These are phyloP conservation scores for Seriola rivoliana DNA, from an alignment of 2,113 vertebrate species.

Conservation along the genomic window DNA sequence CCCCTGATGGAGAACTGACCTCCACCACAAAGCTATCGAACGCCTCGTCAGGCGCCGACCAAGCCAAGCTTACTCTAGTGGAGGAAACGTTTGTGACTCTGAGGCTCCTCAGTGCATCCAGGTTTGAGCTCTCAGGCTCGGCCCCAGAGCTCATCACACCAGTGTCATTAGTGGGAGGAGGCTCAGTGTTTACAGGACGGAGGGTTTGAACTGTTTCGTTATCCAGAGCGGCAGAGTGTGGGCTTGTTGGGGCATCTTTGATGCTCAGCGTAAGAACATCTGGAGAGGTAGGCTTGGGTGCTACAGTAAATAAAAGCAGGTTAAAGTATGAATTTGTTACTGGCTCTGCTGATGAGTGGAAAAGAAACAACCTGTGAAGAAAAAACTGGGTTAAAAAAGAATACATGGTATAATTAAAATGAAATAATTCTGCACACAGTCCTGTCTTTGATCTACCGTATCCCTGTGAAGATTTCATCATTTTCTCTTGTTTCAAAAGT, in stretches of 20 bases:
- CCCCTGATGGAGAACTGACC: conserved; percentile 57
- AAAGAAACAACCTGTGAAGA: conserved; percentile 55
- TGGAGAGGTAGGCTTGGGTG: conserved; percentile 73
- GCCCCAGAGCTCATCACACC: conserved; percentile 36
- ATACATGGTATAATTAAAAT: background rate
- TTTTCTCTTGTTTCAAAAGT: background rate
- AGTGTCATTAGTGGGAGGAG: conserved; percentile 17
- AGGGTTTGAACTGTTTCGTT: conserved; percentile 32
- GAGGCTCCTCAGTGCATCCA: conserved; percentile 42
- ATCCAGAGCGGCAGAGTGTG: conserved; percentile 41
- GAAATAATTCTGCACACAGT: background rate
- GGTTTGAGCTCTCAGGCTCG: conserved; percentile 51
- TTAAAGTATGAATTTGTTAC: conserved; percentile 61
- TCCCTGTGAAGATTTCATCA: background rate
- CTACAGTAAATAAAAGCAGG: conserved; percentile 79
- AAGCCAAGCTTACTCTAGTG: conserved; percentile 59
- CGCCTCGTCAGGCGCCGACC: conserved; percentile 57
- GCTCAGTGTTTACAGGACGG: conserved; percentile 30
- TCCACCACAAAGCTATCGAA: conserved; percentile 74
- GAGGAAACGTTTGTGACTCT: conserved; percentile 56
- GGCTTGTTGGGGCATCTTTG: conserved; percentile 57
- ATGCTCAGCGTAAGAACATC: conserved; percentile 71
- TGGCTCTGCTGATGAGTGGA: conserved; percentile 28
- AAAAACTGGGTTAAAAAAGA: conserved; percentile 50
- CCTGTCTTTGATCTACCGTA: background rate